Evolutionary conservation across 2,113 vertebrate species (phyloP).

Genomic region (Scytalopus superciliaris): DNA sequence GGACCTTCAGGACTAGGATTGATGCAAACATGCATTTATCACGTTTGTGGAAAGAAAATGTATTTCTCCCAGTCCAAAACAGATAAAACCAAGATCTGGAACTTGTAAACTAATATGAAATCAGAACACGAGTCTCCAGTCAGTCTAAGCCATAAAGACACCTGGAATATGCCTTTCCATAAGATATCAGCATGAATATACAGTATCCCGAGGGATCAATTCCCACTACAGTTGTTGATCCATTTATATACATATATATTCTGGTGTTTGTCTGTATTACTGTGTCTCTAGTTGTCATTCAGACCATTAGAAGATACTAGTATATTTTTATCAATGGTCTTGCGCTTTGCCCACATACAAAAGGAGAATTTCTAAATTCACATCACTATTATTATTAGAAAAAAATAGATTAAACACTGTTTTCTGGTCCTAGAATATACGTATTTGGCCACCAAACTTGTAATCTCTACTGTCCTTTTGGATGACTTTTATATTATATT

Average conservation of each 20-base stretch:
- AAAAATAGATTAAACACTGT: background rate
- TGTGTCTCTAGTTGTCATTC: background rate
- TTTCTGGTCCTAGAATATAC: background rate
- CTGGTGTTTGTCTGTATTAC: background rate
- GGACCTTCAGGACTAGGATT: background rate
- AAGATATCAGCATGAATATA: background rate
- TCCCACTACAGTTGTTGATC: rapidly evolving
- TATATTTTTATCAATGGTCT: background rate
- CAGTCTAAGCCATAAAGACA: background rate
- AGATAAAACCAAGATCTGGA: background rate
- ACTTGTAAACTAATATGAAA: background rate
- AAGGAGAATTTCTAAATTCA: background rate
- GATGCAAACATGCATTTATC: rapidly evolving
- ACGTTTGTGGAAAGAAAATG: background rate
- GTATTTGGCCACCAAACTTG: background rate
- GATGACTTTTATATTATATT: background rate
- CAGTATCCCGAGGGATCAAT: background rate
- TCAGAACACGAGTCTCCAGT: background rate
- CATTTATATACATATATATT: background rate
- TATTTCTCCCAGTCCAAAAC: background rate
- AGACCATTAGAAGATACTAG: background rate
- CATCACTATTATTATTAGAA: background rate
- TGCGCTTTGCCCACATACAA: background rate
- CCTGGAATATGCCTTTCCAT: background rate
- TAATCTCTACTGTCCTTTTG: background rate